Evolutionary conservation across 2,888 invertebrate genomes (phyloP).

Genomic region (Gymnocheta viridis): DNA sequence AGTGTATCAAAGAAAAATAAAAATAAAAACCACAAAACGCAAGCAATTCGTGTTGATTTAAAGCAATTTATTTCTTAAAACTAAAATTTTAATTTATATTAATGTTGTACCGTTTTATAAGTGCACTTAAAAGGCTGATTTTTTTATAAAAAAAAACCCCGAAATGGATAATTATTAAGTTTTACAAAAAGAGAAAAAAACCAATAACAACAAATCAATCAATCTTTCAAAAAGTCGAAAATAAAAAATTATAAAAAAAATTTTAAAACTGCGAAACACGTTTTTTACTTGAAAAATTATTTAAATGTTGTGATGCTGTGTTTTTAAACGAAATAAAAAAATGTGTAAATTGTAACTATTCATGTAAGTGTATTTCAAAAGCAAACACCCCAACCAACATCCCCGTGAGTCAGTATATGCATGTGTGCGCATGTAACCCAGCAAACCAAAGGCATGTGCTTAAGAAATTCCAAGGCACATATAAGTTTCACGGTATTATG

Average conservation of each 20-base stretch:
- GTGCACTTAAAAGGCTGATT: constrained; percentile 82
- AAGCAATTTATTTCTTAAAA: constrained; percentile 67
- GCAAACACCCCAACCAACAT: not conserved
- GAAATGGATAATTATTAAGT: constrained; percentile 60
- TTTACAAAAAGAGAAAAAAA: constrained; percentile 37
- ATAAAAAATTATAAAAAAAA: constrained; percentile 23
- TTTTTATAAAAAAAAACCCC: constrained; percentile 74
- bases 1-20: constrained; percentile 8
- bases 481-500: no score
- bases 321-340: constrained; percentile 10
- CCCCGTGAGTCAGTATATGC: not conserved
- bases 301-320: constrained; percentile 63
- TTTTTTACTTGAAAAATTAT: constrained; percentile 59
- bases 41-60: constrained; percentile 75
- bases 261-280: constrained; percentile 33
- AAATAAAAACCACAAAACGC: constrained; percentile 56
- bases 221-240: constrained; percentile 30
- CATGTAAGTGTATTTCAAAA: constrained; percentile 43
- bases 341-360: constrained; percentile 4
- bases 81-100: constrained; percentile 45
- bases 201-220: constrained; percentile 39
- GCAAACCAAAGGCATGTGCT: constrained; percentile 35
- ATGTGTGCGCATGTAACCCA: constrained; percentile 30
- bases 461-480: not conserved
- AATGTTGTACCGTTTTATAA: constrained; percentile 74